Percentiles rank a stretch among this genome's conserved stretches.
These are phyloP conservation scores for Trematocara stigmaticum DNA, from an alignment of 2,113 vertebrate genomes.

Conservation along the genomic window DNA sequence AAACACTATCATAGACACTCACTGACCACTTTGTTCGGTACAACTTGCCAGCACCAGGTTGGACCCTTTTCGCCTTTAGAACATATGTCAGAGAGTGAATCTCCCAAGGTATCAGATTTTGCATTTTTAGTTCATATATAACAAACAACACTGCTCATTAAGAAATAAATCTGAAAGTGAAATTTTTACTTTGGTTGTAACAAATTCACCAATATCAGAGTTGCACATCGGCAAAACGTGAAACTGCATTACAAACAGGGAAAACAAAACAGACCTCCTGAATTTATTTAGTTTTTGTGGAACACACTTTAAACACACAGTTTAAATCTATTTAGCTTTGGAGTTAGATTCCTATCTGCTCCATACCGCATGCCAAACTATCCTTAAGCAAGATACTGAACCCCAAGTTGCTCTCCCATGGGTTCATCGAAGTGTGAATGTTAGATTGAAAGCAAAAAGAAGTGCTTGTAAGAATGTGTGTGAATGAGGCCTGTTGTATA, in stretches of 20 bases:
- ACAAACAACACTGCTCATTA: neutral
- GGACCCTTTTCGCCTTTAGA: neutral
- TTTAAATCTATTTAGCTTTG: neutral
- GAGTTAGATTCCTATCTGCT: neutral
- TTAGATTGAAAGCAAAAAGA: neutral
- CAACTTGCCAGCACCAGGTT: neutral
- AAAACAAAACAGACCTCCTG: neutral
- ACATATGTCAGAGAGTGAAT: neutral
- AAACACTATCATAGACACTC: neutral
- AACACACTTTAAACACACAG: neutral
- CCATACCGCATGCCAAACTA: neutral
- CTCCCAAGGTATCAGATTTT: neutral
- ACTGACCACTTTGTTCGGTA: neutral
- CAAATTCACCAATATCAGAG: neutral
- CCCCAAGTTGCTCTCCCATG: neutral
- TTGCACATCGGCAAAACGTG: neutral
- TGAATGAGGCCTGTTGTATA: neutral
- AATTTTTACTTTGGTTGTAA: neutral
- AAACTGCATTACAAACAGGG: neutral
- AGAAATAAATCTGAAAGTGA: neutral
- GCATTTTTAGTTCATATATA: neutral
- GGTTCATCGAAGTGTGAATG: neutral
- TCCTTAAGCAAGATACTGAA: neutral
- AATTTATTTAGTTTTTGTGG: neutral
- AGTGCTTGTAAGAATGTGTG: neutral